Evolutionary conservation across 2,113 vertebrate genomes (phyloP).

Genomic region (Petaurus breviceps): DNA sequence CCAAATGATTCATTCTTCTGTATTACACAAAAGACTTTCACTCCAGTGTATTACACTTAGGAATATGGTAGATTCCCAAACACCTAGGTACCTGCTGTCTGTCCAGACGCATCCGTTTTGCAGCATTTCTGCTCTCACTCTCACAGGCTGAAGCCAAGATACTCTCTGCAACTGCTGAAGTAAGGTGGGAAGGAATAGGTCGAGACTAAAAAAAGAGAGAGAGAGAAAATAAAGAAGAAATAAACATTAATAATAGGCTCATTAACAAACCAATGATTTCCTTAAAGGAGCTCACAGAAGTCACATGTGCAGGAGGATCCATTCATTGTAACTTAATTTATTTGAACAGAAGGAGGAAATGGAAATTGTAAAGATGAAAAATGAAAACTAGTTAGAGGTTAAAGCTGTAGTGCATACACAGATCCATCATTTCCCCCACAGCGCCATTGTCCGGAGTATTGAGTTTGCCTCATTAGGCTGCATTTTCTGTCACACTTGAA

Average conservation of each 20-base stretch:
- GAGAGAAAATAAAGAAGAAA: slow-evolving; percentile 73
- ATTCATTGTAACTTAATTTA: slow-evolving; percentile 81
- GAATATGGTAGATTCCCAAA: slow-evolving; percentile 38
- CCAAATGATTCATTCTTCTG: slow-evolving; percentile 50
- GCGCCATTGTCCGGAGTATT: slow-evolving; percentile 70
- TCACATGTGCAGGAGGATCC: slow-evolving; percentile 70
- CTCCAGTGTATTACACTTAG: background rate
- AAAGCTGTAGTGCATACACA: slow-evolving; percentile 73
- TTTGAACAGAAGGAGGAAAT: slow-evolving; percentile 83
- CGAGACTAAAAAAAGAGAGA: slow-evolving; percentile 85
- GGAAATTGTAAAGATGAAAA: slow-evolving; percentile 84
- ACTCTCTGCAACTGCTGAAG: slow-evolving; percentile 92
- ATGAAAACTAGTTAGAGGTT: slow-evolving; percentile 85
- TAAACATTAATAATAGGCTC: slow-evolving; percentile 80
- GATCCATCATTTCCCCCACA: slow-evolving; percentile 70
- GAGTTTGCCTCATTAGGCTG: slow-evolving; percentile 75
- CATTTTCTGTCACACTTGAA: slow-evolving; percentile 79
- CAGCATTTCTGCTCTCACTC: slow-evolving; percentile 91
- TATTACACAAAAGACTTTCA: slow-evolving; percentile 32
- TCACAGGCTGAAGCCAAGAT: slow-evolving; percentile 92
- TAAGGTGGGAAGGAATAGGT: slow-evolving; percentile 91
- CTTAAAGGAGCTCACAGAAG: slow-evolving; percentile 65
- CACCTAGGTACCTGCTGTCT: slow-evolving; percentile 87
- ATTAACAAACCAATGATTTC: slow-evolving; percentile 33
- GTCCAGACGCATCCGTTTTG: slow-evolving; percentile 91